Evolutionary conservation across 2,113 vertebrate species (phyloP), one percentile per base, ranked within the genome.

Genomic region (Cairina moschata): DNA sequence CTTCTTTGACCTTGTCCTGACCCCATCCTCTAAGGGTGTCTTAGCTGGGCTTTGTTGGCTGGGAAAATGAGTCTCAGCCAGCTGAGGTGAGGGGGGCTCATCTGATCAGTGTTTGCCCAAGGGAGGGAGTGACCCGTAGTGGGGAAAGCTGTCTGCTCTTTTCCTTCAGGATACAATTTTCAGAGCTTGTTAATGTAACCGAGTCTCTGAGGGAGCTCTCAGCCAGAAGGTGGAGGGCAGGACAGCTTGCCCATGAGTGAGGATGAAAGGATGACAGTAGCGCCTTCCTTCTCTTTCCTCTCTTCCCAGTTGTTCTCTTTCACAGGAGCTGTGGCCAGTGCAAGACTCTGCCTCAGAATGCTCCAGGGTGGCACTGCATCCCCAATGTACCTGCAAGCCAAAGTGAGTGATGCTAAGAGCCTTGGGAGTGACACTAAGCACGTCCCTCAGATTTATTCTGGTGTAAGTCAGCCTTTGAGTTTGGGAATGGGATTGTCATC

Each of bases 241-340:
- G 26, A 77, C 20, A 48, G 18, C 4, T 29, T 75, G 11, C 5
- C 74, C 12, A 28, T 21, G 10, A 28, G 52, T 21, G 3, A 72
- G 5, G 8, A 66, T 15, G 8, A 80, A 85, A 83, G 5, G n/a
- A 34, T 58, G 40, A 46, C 26, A 44, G 15, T 3, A 52, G 23
- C 17, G 9, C 11, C 80, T 76, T 13, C 17, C 15, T 69, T 63
- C 29, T 69, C 21, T 50, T 55, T 85, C 46, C 11, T 71, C 52
- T 91, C 40, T 81, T 78, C 34, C 50, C 73, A 96, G 93, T 81
- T 40, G 31, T 29, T 75, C 67, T 95, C 22, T 28, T 96, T 59
- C 9, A 8, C 4, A 65, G 77, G 63, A 88, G 66, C 52, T 36
- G n/a, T 6, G 36, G 52, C 46, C 84, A 75, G 13, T 15, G 50